phyloP scores from a whole-genome alignment of 1,140 invertebrate genomes.

The Conus betulinus region DNA sequence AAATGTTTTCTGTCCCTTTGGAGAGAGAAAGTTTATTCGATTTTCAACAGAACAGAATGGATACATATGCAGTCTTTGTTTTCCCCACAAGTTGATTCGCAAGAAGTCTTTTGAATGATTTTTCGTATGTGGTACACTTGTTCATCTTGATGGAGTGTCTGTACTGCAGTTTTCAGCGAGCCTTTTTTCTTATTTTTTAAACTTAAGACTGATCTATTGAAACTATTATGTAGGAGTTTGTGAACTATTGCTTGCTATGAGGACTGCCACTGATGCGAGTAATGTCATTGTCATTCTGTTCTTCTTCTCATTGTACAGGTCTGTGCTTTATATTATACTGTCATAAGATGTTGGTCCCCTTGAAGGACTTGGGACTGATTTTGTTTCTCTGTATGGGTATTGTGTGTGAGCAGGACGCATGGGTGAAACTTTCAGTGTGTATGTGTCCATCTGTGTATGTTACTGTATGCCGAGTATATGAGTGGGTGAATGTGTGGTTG shows the following conservation, averaged over 20 bases:
- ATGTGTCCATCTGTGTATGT: too few relatives aligned
- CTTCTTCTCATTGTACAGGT: slow-evolving; percentile 14
- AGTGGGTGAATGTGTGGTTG: too few relatives aligned
- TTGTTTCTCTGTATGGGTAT: background rate
- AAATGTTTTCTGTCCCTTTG: background rate
- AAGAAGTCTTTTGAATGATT: background rate
- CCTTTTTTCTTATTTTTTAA: background rate
- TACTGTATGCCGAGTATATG: too few relatives aligned
- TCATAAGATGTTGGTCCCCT: slow-evolving; percentile 5
- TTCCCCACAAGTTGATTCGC: background rate
- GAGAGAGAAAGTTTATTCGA: background rate
- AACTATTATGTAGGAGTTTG: background rate
- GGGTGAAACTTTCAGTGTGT: too few relatives aligned
- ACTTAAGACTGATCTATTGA: background rate
- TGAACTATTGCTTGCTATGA: background rate
- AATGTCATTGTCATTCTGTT: background rate
- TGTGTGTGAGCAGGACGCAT: background rate
- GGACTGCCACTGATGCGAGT: slow-evolving; percentile 7
- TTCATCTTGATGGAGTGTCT: background rate
- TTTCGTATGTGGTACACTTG: background rate
- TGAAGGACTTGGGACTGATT: background rate
- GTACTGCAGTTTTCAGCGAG: background rate
- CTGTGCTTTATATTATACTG: slow-evolving; percentile 26
- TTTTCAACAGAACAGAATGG: background rate
- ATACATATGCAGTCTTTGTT: background rate